phyloP scores from a whole-genome alignment of 2,888 invertebrate genomes.

The Lutraria lutraria region DNA sequence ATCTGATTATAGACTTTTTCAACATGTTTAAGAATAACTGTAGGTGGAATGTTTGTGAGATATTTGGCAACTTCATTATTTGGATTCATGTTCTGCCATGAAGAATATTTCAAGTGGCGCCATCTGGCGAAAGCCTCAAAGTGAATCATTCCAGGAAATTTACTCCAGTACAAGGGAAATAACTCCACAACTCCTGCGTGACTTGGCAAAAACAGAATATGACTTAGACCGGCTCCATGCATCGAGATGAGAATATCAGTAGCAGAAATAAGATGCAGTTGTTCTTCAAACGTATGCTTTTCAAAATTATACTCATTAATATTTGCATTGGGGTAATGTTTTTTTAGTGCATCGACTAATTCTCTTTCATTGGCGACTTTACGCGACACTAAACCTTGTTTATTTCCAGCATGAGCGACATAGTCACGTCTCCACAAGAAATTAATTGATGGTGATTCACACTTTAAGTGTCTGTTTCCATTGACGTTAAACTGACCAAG shows the following conservation, averaged over 20 bases:
- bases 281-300: constrained; percentile 79
- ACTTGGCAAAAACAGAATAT: constrained; percentile 83
- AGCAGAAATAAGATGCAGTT: constrained; percentile 79
- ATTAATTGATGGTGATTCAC: constrained; percentile 78
- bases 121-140: constrained; percentile 84
- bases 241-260: constrained; percentile 86
- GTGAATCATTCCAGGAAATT: constrained; percentile 72
- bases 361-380: constrained; percentile 85
- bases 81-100: constrained; percentile 83
- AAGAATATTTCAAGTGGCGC: constrained; percentile 81
- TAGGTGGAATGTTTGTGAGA: constrained; percentile 78
- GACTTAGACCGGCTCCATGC: constrained; percentile 86
- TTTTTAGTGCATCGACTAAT: constrained; percentile 76
- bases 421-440: constrained; percentile 86
- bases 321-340: constrained; percentile 70
- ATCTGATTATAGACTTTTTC: constrained; percentile 39
- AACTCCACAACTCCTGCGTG: constrained; percentile 85
- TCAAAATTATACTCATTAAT: constrained; percentile 84
- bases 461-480: constrained; percentile 73
- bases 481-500: constrained; percentile 69
- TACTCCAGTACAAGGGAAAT: constrained; percentile 80
- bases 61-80: constrained; percentile 72
- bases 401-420: constrained; percentile 85
- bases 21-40: constrained; percentile 48
- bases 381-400: constrained; percentile 81